Percentiles rank a stretch among this genome's conserved stretches.
phyloP scores from a whole-genome alignment of 2,113 vertebrate species.

The Grammomys surdaster region DNA sequence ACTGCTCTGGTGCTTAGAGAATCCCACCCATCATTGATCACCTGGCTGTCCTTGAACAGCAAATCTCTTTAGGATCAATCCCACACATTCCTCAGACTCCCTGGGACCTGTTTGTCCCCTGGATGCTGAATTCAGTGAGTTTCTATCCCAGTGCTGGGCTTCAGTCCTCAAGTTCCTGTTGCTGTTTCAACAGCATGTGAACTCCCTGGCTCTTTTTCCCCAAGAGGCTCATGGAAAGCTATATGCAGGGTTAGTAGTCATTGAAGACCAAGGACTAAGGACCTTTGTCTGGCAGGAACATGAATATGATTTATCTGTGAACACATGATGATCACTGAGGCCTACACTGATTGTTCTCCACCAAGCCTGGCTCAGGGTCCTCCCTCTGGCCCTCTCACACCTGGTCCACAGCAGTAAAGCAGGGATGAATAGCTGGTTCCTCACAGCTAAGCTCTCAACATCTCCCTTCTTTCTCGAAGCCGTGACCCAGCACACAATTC shows the following conservation, averaged over 20 bases:
- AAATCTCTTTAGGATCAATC: background rate
- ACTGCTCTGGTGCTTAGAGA: background rate
- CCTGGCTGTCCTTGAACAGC: no score
- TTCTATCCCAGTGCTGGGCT: background rate
- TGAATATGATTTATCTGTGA: background rate
- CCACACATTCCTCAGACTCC: rapidly evolving
- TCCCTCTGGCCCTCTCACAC: background rate
- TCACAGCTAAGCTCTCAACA: background rate
- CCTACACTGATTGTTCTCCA: background rate
- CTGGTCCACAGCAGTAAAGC: background rate
- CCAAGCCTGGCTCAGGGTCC: background rate
- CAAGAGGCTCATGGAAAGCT: background rate
- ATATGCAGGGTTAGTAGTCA: background rate
- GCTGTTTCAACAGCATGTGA: background rate
- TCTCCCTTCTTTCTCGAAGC: background rate
- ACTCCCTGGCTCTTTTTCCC: background rate
- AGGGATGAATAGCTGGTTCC: background rate
- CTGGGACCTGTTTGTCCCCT: background rate
- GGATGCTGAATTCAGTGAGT: background rate
- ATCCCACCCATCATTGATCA: background rate
- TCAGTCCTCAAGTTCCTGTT: background rate
- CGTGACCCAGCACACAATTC: background rate
- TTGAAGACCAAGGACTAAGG: background rate
- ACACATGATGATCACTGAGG: no score
- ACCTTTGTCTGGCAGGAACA: background rate